Base-by-base conservation (phyloP, 2,113 vertebrate species). In the Dicentrarchus labrax region DNA sequence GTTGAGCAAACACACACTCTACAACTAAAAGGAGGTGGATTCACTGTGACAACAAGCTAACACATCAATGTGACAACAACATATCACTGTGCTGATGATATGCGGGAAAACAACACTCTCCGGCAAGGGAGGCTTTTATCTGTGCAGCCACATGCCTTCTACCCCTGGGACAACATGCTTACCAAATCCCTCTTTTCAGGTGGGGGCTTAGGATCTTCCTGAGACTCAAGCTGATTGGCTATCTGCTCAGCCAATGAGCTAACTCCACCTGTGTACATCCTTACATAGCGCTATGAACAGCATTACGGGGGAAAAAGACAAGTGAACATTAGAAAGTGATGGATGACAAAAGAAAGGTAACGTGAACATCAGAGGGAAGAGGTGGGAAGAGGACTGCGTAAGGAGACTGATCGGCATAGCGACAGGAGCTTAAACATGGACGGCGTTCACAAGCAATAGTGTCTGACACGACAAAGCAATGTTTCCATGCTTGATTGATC, bases 181-280 rank as follows among this genome's bases (percentile, higher is more conserved):
- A 99, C 98, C 98, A 96, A 96, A 94, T 98, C 97, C 96, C 96
- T 97, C 94, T 97, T 98, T 92, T 97, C 97, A 96, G 97, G 96
- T 91, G 94, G 93, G 91, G 95, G 94, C 96, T 96, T 96, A 93
- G 97, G 95, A 6, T 95, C 95, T 78, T 97, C 96, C 95, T 96
- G 97, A 94, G 96, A 95, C 91, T 97, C 97, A 95, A 99, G 97
- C 96, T 97, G 98, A 97, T 84, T 97, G 96, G 97, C 97, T 98
- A 99, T 96, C 95, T 99, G 98, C 92, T 97, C 97, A 96, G 98
- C 95, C 97, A 99, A 94, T 88, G 96, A 98, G 97, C 96, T 97
- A 96, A 99, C 97, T 88, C 97, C 98, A 84, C 97, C 97, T 72
- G 97, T 98, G 96, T 98, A 98, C 97, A 98, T 97, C 97, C 97